Base-by-base conservation (phyloP, 2,113 vertebrate genomes). In the Hippopotamus amphibius region DNA sequence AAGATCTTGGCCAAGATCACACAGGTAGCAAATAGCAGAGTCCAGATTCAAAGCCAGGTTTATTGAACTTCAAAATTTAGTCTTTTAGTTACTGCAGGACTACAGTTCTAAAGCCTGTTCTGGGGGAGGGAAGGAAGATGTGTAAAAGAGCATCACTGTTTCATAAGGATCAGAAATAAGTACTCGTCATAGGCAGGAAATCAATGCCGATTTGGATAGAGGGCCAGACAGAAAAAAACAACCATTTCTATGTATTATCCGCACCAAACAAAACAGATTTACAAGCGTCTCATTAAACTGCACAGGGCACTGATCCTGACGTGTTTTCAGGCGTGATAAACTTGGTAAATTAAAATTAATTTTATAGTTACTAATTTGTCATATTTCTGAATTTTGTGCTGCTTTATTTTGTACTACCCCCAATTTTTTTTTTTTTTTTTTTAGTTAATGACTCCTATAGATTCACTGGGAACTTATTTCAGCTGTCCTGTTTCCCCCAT, bases 371-470 rank as follows among this genome's bases (percentile, higher is more conserved):
- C 12, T 88, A 68, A 37, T 72, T 79, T 84, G 7, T 88, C 72
- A 53, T 91, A 41, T 61, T 92, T 93, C 81, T 72, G 81, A 88
- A 68, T 53, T 88, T 93, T 77, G 24, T 95, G 33, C 66, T 95
- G 41, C 59, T 79, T 81, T 81, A 87, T 61, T 92, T 88, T 87
- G 17, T 90, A 24, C 22, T 84, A 37, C 68, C 53, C 53, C 22
- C 41, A 87, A 83, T 83, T 57, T 85, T 5, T 57, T 37, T 53
- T 19, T 57, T 57, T 55, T 57, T 59, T 61, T 61, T 26, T 11
- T 0, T 4, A 80, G 28, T 53, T 2, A 81, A 21, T 50, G 26
- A 92, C 61, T 79, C 88, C 22, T 61, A 1, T 82, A 59, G 5
- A 63, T 63, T 92, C 17, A 55, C 26, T 96, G 10, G 22, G 37